Conservation (phyloP, 2,888 invertebrate species). For the Papilio demoleus region DNA sequence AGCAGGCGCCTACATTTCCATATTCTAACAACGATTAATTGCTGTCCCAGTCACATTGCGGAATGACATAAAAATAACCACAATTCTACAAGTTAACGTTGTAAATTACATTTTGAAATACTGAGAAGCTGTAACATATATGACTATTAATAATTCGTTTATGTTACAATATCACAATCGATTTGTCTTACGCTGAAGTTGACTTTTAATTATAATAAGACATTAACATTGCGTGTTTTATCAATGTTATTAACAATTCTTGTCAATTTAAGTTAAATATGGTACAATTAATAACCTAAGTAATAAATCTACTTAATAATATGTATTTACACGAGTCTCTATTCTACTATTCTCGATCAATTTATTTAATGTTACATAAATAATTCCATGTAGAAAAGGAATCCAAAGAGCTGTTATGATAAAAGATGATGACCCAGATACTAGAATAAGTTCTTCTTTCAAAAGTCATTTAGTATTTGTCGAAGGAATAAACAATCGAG, state of each 20-base stretch:
- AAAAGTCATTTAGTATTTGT: conserved; percentile 61
- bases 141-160: not conserved
- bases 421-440: conserved; percentile 35
- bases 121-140: not conserved
- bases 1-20: conserved; percentile 64
- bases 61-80: conserved; percentile 41
- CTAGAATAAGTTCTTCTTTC: conserved; percentile 34
- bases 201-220: not conserved
- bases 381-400: not conserved
- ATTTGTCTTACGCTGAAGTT: not conserved
- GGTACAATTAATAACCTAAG: too few relatives aligned
- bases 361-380: not conserved
- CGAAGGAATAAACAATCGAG: conserved; percentile 78
- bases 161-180: not conserved
- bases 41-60: conserved; percentile 59
- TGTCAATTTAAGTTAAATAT: too few relatives aligned
- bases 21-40: conserved; percentile 72
- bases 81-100: conserved; percentile 3
- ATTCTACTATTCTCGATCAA: too few relatives aligned
- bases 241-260: not conserved
- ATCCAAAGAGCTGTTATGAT: not conserved
- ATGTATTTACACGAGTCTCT: too few relatives aligned
- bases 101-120: conserved; percentile 11
- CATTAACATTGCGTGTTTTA: not conserved
- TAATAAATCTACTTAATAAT: too few relatives aligned